Conservation (phyloP, 2,888 invertebrate genomes). For the Conchocele bisecta region DNA sequence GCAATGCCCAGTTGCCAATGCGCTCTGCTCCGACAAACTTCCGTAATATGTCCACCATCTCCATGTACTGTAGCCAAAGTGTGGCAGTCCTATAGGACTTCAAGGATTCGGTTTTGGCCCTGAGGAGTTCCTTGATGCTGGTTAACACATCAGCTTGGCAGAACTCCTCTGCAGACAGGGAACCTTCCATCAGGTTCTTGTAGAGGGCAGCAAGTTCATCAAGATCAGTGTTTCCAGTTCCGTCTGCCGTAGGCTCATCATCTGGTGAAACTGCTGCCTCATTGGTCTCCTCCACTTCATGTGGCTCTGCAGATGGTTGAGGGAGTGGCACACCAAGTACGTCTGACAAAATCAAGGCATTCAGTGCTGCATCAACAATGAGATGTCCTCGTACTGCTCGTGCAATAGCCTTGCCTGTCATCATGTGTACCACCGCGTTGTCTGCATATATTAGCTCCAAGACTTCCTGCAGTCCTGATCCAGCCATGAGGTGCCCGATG, state of each 20-base stretch:
- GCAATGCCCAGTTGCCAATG: constrained; percentile 34
- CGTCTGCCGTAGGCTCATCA: too few species aligned
- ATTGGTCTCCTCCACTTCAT: too few species aligned
- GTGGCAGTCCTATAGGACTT: constrained; percentile 30
- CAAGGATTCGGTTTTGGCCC: too few species aligned
- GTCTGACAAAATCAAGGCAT: constrained; percentile 20
- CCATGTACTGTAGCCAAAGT: constrained; percentile 43
- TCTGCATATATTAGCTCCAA: constrained; percentile 62
- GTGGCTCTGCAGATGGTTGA: too few species aligned
- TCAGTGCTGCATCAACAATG: constrained; percentile 51
- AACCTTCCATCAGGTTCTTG: too few species aligned
- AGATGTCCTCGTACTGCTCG: constrained; percentile 61
- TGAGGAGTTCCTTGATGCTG: too few species aligned
- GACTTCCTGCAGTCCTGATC: constrained; percentile 63
- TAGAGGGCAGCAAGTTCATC: too few species aligned
- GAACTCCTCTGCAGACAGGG: too few species aligned
- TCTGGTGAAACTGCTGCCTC: too few species aligned
- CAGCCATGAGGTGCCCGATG: constrained; percentile 57
- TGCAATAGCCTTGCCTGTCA: constrained; percentile 61
- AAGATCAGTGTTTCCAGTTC: too few species aligned
- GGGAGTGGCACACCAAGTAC: too few species aligned
- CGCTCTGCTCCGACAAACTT: constrained; percentile 47
- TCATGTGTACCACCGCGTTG: constrained; percentile 64
- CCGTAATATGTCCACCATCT: constrained; percentile 37
- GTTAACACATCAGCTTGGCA: too few species aligned